Percentiles rank a stretch among this genome's conserved stretches.
Evolutionary conservation across 2,888 invertebrate species (phyloP).

Genomic region (Caenorhabditis zanzibari): DNA sequence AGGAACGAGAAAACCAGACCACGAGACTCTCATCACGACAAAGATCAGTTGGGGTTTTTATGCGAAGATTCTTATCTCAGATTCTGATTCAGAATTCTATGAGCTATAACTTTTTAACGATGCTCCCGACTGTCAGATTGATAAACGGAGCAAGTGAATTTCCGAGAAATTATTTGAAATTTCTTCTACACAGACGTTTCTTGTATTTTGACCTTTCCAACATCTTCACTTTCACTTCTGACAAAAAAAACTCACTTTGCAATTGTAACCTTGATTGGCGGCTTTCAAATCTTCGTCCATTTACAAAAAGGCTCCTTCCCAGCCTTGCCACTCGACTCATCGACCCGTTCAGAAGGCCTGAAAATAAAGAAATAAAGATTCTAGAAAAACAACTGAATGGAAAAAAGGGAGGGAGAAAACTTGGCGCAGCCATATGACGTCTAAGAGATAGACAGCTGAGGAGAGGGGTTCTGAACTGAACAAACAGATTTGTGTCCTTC

Average conservation of each 20-base stretch:
- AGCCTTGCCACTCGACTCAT: slow-evolving; percentile 60
- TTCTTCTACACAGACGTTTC: slow-evolving; percentile 3
- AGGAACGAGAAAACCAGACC: not conserved
- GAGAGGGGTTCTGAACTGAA: slow-evolving; percentile 26
- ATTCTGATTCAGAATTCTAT: not conserved
- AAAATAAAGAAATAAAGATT: not conserved
- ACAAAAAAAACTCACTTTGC: slow-evolving; percentile 38
- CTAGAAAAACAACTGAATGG: slow-evolving; percentile 3
- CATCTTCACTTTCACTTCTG: slow-evolving; percentile 25
- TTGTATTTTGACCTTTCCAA: slow-evolving; percentile 18
- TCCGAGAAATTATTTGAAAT: slow-evolving; percentile 31
- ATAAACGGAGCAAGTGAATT: slow-evolving; percentile 1
- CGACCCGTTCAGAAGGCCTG: slow-evolving; percentile 37
- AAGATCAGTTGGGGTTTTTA: slow-evolving; percentile 22
- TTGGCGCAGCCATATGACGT: slow-evolving; percentile 38
- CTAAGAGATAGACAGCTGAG: slow-evolving; percentile 37
- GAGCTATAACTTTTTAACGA: slow-evolving; percentile 35
- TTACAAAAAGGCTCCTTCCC: slow-evolving; percentile 48
- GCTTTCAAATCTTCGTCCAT: slow-evolving; percentile 48
- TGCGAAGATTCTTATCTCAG: slow-evolving; percentile 34
- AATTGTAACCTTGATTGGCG: slow-evolving; percentile 40
- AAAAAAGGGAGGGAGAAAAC: slow-evolving; percentile 24
- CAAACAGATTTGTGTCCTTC: slow-evolving; percentile 41
- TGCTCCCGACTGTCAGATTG: slow-evolving; percentile 20
- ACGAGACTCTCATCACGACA: slow-evolving; percentile 9